Evolutionary conservation across 2,113 vertebrate species (phyloP).

Genomic region (Nansenia antarctica): DNA sequence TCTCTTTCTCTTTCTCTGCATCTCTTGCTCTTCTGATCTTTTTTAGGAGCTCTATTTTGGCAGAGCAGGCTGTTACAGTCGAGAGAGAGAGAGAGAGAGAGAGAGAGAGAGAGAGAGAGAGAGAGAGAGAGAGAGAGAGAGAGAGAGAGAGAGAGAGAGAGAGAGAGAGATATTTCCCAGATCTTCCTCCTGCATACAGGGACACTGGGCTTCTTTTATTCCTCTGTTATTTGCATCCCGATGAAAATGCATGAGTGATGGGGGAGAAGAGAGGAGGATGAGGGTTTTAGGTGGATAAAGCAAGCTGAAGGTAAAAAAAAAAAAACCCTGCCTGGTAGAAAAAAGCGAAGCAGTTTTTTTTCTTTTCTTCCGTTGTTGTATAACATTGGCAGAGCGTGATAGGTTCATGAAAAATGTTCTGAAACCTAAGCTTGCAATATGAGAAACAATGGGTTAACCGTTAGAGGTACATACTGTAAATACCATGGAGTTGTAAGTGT

Average conservation of each 20-base stretch:
- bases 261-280: conserved; percentile 69
- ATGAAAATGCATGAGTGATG: conserved; percentile 87
- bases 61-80: conserved; percentile 55
- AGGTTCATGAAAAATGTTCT: conserved; percentile 40
- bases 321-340: too few relatives aligned
- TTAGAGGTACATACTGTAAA: too few relatives aligned
- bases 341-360: conserved; percentile 60
- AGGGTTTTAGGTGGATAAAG: conserved; percentile 76
- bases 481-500: too few relatives aligned
- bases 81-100: neutral
- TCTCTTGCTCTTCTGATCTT: neutral
- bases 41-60: conserved; percentile 57
- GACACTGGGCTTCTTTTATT: conserved; percentile 76
- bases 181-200: conserved; percentile 70
- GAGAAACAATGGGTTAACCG: too few relatives aligned
- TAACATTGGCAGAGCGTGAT: conserved; percentile 63
- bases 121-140: neutral
- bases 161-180: conserved; percentile 45
- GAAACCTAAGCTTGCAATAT: too few relatives aligned
- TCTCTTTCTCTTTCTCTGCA: conserved; percentile 1
- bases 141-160: neutral
- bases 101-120: neutral
- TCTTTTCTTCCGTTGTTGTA: too few relatives aligned
- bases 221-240: conserved; percentile 81
- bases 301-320: conserved; percentile 66